Conservation (phyloP, 92 coral and sea anemone species). For the Paramuricea clavata region DNA sequence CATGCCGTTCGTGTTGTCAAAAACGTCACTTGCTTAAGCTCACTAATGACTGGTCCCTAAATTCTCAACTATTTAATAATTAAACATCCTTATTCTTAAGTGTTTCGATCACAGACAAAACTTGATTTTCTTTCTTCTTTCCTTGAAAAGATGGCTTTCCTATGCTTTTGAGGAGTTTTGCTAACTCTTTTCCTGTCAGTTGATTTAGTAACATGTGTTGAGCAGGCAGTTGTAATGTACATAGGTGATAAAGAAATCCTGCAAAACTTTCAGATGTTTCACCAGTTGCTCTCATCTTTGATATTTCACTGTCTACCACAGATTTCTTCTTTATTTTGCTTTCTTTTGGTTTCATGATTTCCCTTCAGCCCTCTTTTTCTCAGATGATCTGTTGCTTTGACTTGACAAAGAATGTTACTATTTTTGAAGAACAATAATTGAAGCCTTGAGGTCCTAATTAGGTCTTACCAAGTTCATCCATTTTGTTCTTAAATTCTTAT, state of each 20-base stretch:
- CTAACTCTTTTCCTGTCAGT: not conserved
- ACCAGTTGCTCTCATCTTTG: not conserved
- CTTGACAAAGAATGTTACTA: constrained; percentile 23
- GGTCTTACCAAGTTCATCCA: not conserved
- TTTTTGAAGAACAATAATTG: constrained; percentile 33
- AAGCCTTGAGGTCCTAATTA: not conserved
- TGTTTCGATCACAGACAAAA: not conserved
- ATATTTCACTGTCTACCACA: not conserved
- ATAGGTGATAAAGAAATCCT: not conserved
- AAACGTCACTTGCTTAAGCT: too few relatives aligned
- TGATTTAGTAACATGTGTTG: not conserved
- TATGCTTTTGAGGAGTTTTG: not conserved
- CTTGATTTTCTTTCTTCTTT: constrained; percentile 1
- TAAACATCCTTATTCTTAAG: not conserved
- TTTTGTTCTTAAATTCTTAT: constrained; percentile 7
- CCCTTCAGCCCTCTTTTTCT: constrained; percentile 39
- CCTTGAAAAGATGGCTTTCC: not conserved
- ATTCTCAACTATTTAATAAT: too few relatives aligned
- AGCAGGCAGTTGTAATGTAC: not conserved
- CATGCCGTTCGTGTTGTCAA: too few relatives aligned
- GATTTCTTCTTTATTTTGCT: not conserved
- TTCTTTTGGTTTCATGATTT: not conserved
- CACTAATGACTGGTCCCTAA: too few relatives aligned
- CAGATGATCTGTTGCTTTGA: constrained; percentile 28
- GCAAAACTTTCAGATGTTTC: not conserved